These are phyloP conservation scores for Progne subis DNA, from an alignment of 2,113 vertebrate species.

Conservation along the genomic window DNA sequence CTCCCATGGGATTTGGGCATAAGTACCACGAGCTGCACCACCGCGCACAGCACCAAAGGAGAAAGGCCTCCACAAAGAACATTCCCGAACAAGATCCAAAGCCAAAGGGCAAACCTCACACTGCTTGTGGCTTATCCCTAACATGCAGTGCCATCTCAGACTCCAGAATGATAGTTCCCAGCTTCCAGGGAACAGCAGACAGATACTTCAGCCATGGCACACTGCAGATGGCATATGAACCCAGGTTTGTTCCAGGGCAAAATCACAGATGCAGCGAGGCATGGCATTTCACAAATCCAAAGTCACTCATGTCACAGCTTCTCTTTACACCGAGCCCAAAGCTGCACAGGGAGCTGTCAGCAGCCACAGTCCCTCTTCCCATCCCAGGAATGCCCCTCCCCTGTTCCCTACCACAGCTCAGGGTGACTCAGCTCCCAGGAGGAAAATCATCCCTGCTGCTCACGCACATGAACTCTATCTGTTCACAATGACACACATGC, in stretches of 20 bases:
- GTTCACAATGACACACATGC: not conserved
- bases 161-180: not conserved
- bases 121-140: not conserved
- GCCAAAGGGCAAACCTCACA: not conserved
- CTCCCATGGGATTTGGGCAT: not conserved
- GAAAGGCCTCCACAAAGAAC: not conserved
- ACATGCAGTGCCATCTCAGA: not conserved
- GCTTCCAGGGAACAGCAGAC: not conserved
- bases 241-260: slow-evolving; percentile 33
- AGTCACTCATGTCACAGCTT: not conserved
- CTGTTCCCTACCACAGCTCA: not conserved
- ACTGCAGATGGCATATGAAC: not conserved
- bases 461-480: rapidly evolving
- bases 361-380: not conserved
- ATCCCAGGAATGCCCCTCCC: not conserved
- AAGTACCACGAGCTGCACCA: rapidly evolving
- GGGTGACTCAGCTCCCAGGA: not conserved
- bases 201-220: slow-evolving; percentile 12
- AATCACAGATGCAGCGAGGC: not conserved
- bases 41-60: not conserved
- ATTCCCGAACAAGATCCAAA: not conserved
- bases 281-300: not conserved
- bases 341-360: not conserved
- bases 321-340: rapidly evolving
- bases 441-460: not conserved